Evolutionary conservation across 2,888 invertebrate species (phyloP).

Genomic region (Archips crataeganus): DNA sequence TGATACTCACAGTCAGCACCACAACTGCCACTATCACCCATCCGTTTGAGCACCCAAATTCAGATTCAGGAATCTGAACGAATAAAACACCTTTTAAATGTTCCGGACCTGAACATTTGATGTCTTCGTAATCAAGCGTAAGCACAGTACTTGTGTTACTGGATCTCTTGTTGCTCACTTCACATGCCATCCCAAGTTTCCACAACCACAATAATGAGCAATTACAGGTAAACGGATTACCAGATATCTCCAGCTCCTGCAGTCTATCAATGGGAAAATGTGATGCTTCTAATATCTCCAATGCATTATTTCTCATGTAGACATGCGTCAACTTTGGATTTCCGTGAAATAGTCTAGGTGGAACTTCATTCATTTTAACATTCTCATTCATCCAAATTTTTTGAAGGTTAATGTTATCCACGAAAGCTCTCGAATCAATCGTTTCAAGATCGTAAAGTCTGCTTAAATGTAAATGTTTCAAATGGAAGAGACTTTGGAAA

Average conservation of each 20-base stretch:
- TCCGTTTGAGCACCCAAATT: slow-evolving; percentile 87
- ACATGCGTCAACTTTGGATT: slow-evolving; percentile 92
- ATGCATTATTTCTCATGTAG: slow-evolving; percentile 91
- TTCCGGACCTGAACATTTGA: slow-evolving; percentile 86
- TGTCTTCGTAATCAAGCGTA: slow-evolving; percentile 85
- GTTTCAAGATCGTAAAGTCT: slow-evolving; percentile 88
- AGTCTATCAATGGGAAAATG: slow-evolving; percentile 94
- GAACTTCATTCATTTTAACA: slow-evolving; percentile 89
- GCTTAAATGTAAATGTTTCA: slow-evolving; percentile 90
- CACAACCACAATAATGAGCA: slow-evolving; percentile 95
- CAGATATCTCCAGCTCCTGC: slow-evolving; percentile 90
- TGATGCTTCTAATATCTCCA: slow-evolving; percentile 91
- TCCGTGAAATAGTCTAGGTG: slow-evolving; percentile 93
- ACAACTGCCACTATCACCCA: slow-evolving; percentile 86
- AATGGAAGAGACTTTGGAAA: slow-evolving; percentile 93
- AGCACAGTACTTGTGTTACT: slow-evolving; percentile 72
- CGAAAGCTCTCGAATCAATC: slow-evolving; percentile 92
- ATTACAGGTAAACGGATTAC: slow-evolving; percentile 94
- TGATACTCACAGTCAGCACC: slow-evolving; percentile 83
- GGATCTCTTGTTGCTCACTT: slow-evolving; percentile 68
- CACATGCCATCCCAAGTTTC: slow-evolving; percentile 87
- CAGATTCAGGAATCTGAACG: slow-evolving; percentile 86
- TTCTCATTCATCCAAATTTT: slow-evolving; percentile 92
- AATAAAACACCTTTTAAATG: slow-evolving; percentile 82
- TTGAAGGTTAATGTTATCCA: slow-evolving; percentile 94